Evolutionary conservation across 2,888 invertebrate species (phyloP), one percentile per base, ranked within the genome.

Genomic region (Aporophyla lueneburgensis): DNA sequence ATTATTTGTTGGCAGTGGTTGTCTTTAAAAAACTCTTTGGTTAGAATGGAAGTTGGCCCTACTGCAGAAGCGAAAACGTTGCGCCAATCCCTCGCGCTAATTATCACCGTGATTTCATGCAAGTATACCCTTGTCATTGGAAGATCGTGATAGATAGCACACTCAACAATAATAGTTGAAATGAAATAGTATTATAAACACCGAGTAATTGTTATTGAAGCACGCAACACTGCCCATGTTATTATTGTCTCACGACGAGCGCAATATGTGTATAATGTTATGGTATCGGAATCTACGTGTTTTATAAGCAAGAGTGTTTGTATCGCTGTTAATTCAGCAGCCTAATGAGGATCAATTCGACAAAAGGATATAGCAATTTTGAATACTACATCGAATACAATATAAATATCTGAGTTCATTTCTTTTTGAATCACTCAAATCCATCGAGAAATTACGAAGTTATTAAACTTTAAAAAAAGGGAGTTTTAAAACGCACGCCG

Each of bases 201-300:
- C 74, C 66, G 76, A 77, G 76, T 84, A 85, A 86, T 87, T 89
- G 90, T 89, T 89, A 82, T 89, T 83, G 68, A 70, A 81, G 82
- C 84, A 89, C 76, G 81, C 83, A 80, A 88, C 74, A 74, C 77
- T 82, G 83, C 80, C 65, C 69, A 67, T 87, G 67, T 85, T 87
- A 81, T 88, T 87, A 83, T 87, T 83, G 81, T 69, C 71, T 76
- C 87, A 83, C 81, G 83, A 71, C 78, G 63, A 54, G 73, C 61
- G 72, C 49, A 78, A 59, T 79, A 79, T 53, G 53, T 84, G 80
- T 54, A 71, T 83, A 74, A 80, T 89, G 85, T 89, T 86, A 89
- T 89, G 84, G 80, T 84, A 85, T 76, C 74, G 76, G 78, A 68
- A 77, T 80, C 71, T 82, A 74, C 54, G 68, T 86, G 87, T 85